Conservation (phyloP, 2,888 invertebrate genomes). For the Protodeltote pygarga region DNA sequence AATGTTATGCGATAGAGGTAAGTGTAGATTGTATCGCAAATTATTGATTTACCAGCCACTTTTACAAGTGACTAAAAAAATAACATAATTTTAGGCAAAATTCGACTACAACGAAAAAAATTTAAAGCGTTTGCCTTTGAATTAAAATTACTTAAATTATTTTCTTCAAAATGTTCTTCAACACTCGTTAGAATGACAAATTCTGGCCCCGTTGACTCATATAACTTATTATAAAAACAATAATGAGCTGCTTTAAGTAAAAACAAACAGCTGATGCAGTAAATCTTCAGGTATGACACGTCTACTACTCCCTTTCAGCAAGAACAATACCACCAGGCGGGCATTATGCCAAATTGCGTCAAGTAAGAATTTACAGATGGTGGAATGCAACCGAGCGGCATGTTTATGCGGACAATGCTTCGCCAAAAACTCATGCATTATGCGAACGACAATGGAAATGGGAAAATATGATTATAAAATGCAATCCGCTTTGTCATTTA, state of each 20-base stretch:
- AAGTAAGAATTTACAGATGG: constrained; percentile 66
- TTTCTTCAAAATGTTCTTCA: too few relatives aligned
- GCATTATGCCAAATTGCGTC: constrained; percentile 72
- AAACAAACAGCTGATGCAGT: constrained; percentile 33
- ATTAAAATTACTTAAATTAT: too few relatives aligned
- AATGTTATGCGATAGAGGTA: too few relatives aligned
- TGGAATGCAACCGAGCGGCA: constrained; percentile 54
- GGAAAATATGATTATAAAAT: constrained; percentile 51
- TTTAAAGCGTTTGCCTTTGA: too few relatives aligned
- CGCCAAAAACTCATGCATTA: constrained; percentile 56
- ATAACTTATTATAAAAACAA: constrained; percentile 1
- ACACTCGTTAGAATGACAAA: too few relatives aligned
- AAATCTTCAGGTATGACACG: constrained; percentile 53
- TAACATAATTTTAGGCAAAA: too few relatives aligned
- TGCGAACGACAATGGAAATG: constrained; percentile 50
- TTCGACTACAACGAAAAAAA: too few relatives aligned
- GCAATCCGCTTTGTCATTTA: constrained; percentile 12
- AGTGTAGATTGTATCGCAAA: too few relatives aligned
- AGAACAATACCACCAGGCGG: constrained; percentile 60
- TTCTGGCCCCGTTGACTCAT: too few relatives aligned
- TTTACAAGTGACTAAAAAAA: too few relatives aligned
- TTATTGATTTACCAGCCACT: too few relatives aligned
- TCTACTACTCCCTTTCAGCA: constrained; percentile 49
- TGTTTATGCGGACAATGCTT: constrained; percentile 57
- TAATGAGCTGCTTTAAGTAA: constrained; percentile 7